phyloP scores from a whole-genome alignment of 2,113 vertebrate species.

The Pseudopodoces humilis region DNA sequence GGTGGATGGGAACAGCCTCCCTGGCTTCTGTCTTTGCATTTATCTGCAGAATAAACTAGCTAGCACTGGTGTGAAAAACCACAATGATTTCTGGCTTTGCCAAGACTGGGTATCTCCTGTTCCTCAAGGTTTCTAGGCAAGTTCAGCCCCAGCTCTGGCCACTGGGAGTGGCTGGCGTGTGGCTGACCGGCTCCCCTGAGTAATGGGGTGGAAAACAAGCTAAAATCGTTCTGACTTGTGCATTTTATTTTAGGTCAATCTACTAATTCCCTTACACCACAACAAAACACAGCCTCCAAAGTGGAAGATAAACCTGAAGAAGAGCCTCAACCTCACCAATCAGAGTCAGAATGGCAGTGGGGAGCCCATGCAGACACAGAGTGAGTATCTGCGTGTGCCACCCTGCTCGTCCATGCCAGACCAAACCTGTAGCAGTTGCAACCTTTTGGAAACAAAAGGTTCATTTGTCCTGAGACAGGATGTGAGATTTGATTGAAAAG shows the following conservation, averaged over 20 bases:
- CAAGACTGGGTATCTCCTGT: neutral
- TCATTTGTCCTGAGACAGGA: neutral
- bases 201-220: neutral
- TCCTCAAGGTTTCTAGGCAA: neutral
- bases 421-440: neutral
- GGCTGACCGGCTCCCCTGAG: neutral
- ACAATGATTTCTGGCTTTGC: neutral
- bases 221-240: neutral
- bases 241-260: slow-evolving; percentile 38
- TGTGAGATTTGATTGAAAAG: neutral
- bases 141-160: neutral
- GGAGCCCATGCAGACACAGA: neutral
- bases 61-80: neutral
- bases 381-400: neutral
- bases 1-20: neutral
- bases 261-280: slow-evolving; percentile 53
- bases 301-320: slow-evolving; percentile 53
- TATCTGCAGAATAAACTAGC: neutral
- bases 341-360: slow-evolving; percentile 49
- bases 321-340: neutral
- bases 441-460: neutral
- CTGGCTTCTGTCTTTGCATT: neutral
- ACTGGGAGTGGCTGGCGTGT: neutral
- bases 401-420: accelerated
- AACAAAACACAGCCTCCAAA: neutral